Percentiles rank a stretch among this genome's conserved stretches.
Conservation (phyloP, 2,113 vertebrate species). For the Passerina amoena region DNA sequence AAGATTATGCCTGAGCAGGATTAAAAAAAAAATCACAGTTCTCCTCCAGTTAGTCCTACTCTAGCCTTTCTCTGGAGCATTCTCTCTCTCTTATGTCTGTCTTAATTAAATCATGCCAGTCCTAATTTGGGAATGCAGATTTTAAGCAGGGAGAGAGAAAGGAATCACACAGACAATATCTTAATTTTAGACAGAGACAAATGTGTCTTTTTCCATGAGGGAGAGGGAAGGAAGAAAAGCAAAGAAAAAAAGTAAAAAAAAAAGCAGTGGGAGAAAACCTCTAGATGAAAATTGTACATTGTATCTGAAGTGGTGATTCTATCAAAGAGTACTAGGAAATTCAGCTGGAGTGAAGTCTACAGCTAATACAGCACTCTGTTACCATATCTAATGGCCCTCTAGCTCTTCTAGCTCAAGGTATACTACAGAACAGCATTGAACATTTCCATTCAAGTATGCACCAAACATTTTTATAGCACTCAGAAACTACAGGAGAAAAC, state of each 20-base stretch:
- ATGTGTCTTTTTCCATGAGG: not conserved
- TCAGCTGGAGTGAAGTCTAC: not conserved
- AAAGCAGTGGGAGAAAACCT: not conserved
- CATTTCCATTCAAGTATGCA: not conserved
- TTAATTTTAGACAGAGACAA: conserved; percentile 35
- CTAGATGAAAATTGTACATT: not conserved
- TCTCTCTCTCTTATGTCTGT: conserved; percentile 31
- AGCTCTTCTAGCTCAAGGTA: not conserved
- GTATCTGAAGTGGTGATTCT: not conserved
- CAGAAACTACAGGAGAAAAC: not conserved
- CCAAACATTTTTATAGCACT: not conserved
- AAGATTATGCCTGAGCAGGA: conserved; percentile 49
- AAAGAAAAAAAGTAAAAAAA: not conserved
- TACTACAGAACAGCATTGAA: not conserved
- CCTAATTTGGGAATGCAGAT: conserved; percentile 39
- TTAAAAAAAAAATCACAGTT: not conserved
- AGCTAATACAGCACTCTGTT: not conserved
- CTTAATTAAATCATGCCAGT: conserved; percentile 46
- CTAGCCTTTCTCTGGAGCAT: conserved; percentile 14
- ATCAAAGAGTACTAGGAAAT: not conserved
- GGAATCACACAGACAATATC: not conserved
- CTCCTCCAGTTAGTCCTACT: conserved; percentile 26
- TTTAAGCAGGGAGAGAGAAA: not conserved
- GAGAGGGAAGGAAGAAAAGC: not conserved
- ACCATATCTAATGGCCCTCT: not conserved